Evolutionary conservation across 1,140 invertebrate genomes (phyloP), one percentile per base, ranked within the genome.

Genomic region (Zaprionus capensis): DNA sequence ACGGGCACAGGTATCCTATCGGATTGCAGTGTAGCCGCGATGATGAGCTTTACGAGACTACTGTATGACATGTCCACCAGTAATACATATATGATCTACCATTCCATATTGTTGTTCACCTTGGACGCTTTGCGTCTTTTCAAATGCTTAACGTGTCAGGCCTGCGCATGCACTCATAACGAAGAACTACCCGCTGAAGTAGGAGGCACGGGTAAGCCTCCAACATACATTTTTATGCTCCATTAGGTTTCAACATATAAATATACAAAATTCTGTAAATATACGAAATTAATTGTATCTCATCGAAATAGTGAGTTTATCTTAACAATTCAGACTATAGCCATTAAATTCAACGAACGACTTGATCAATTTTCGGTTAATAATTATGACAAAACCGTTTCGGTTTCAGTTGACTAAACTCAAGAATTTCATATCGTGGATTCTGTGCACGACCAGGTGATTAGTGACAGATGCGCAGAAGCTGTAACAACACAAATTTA

Each of bases 401-500:
- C 5, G 7, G 24, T 41, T 41, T 53, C 61, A 24, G 14, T 71
- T 71, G 24, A 51, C 49, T 34, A 46, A 31, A 61, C 53, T 61
- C 26, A 64, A 58, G 17, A 17, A 49, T 24, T 36, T 11, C 4
- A 4, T 2, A 24, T 34, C 44, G 62, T 38, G 58, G 44, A 84
- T 81, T 77, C 78, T 15, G 38, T 66, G 44, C 84, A 87, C 83
- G 81, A 67, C 22, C 68, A 36, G 68, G 58, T 71, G 57, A 84
- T 87, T 87, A 81, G 78, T 20, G 20, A 36, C 49, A 66, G 84
- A 80, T 78, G 67, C 57, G 63, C 73, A 80, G 84, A 68, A 83
- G 81, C 73, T 83, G 84, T 71, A 76, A 65, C 26, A 26, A 56
- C 36, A 78, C 79, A 76, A 75, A 72, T 86, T 86, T 86, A 68